These are phyloP conservation scores for Fringilla coelebs DNA, from an alignment of 2,797 vertebrate species.

Conservation along the genomic window DNA sequence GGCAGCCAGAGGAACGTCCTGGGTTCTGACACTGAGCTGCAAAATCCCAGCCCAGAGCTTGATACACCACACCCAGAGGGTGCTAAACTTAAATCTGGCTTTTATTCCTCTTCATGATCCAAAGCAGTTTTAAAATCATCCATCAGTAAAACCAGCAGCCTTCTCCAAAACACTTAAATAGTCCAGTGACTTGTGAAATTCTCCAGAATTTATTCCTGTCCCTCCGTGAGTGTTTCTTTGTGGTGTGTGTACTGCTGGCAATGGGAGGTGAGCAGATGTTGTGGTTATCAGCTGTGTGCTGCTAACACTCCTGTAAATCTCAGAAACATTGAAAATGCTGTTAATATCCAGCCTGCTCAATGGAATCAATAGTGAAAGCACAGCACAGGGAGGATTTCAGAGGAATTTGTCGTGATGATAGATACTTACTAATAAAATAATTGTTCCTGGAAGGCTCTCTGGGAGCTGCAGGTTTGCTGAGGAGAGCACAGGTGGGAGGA, in stretches of 20 bases:
- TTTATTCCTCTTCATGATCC: neutral
- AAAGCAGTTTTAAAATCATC: neutral
- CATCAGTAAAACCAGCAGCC: neutral
- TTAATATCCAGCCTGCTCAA: neutral
- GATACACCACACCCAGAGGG: neutral
- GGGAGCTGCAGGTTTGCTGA: rapidly evolving
- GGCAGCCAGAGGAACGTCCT: no score
- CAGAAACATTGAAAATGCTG: neutral
- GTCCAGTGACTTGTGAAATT: neutral
- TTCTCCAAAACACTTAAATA: neutral
- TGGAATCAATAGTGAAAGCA: neutral
- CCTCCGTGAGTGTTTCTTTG: neutral
- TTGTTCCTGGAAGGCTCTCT: neutral
- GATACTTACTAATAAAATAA: conserved; percentile 52
- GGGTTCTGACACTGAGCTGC: neutral
- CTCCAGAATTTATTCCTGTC: neutral
- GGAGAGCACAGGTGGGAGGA: neutral
- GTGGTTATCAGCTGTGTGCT: neutral
- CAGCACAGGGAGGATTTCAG: neutral
- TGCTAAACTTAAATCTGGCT: neutral
- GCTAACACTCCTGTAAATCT: neutral
- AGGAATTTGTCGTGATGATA: neutral
- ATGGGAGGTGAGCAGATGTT: neutral
- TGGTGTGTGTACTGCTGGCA: rapidly evolving
- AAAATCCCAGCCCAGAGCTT: neutral